A percentile compares a stretch with the other conserved stretches of the same genome.
Evolutionary conservation across 92 coral and sea anemone genomes (phyloP).

Genomic region (Hydrozoanthus gracilis): DNA sequence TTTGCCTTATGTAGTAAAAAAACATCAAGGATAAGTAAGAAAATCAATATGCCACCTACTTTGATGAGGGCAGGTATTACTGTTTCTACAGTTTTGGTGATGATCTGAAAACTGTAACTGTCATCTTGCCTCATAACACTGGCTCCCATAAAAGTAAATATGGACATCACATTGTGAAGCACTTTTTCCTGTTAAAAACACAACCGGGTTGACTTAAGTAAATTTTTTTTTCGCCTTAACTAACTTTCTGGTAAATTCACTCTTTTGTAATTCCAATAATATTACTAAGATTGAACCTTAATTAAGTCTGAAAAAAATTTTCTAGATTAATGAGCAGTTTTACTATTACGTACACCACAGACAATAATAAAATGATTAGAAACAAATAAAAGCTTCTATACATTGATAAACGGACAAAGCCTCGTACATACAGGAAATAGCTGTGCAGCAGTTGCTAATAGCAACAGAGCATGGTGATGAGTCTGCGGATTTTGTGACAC

Average conservation of each 20-base stretch:
- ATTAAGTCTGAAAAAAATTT: too few relatives aligned
- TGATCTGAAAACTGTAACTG: constrained; percentile 95
- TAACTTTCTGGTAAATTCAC: too few relatives aligned
- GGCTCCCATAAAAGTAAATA: constrained; percentile 98
- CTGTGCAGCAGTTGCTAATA: constrained; percentile 87
- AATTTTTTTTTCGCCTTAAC: too few relatives aligned
- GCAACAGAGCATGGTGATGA: constrained; percentile 91
- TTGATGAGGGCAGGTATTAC: constrained; percentile 94
- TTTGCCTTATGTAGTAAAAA: not conserved
- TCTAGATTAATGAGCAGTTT: too few relatives aligned
- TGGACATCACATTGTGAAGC: constrained; percentile 97
- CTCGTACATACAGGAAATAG: constrained; percentile 86
- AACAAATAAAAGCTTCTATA: too few relatives aligned
- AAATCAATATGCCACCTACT: constrained; percentile 51
- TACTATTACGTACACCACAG: too few relatives aligned
- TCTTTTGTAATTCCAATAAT: too few relatives aligned
- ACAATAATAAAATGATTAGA: too few relatives aligned
- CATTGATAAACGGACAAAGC: not conserved
- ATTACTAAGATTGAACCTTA: too few relatives aligned
- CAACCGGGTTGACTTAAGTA: too few relatives aligned
- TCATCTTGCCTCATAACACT: constrained; percentile 91
- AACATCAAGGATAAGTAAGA: not conserved
- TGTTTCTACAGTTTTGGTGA: constrained; percentile 90
- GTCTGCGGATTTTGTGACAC: constrained; percentile 97
- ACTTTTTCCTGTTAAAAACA: constrained; percentile 83